These are phyloP conservation scores for Myiopsitta monachus DNA, from an alignment of 2,113 vertebrate genomes.

Conservation along the genomic window DNA sequence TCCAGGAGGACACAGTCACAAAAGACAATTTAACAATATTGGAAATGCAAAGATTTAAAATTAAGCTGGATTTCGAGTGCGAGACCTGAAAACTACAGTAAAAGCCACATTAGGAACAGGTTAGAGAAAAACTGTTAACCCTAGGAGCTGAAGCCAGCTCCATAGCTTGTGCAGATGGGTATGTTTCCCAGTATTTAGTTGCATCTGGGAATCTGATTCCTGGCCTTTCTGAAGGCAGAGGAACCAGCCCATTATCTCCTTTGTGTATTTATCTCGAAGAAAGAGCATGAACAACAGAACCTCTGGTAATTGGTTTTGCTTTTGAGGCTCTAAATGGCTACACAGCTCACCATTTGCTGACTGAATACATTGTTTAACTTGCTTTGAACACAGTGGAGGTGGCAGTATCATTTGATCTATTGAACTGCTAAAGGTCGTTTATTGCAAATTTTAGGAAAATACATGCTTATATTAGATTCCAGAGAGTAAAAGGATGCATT, in stretches of 20 bases:
- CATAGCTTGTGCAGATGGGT: background rate
- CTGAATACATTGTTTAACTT: background rate
- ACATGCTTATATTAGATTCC: background rate
- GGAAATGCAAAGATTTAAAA: background rate
- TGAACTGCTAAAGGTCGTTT: background rate
- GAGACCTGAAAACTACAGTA: background rate
- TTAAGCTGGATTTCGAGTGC: background rate
- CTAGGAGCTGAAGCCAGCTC: background rate
- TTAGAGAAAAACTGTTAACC: background rate
- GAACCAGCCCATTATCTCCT: background rate
- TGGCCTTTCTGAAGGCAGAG: background rate
- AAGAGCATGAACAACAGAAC: background rate
- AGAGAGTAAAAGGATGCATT: background rate
- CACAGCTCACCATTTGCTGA: accelerated
- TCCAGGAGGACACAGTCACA: background rate
- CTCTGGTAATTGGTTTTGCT: background rate
- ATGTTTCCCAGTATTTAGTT: background rate
- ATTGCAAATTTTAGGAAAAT: background rate
- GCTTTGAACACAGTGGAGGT: background rate
- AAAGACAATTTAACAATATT: background rate
- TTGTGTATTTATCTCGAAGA: accelerated
- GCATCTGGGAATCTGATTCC: background rate
- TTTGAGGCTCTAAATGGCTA: background rate
- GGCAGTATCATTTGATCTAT: background rate
- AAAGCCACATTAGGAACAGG: background rate